These are phyloP conservation scores for Sylvia atricapilla DNA, from an alignment of 2,113 vertebrate species.

Conservation along the genomic window DNA sequence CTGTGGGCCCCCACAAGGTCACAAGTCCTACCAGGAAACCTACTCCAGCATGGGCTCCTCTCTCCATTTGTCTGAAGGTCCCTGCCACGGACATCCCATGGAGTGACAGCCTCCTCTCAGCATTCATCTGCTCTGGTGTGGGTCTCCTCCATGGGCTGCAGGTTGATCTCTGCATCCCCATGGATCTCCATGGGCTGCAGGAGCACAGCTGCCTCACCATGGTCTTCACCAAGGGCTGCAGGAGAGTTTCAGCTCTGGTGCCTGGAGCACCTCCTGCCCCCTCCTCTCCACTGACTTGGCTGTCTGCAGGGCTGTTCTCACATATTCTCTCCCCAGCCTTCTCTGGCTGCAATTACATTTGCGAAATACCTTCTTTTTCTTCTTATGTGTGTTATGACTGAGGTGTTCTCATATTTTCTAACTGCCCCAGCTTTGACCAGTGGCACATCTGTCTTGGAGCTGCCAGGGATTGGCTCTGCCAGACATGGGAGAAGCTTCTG, in stretches of 20 bases:
- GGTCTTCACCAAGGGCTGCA: accelerated
- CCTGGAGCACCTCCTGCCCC: background rate
- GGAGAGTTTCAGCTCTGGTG: background rate
- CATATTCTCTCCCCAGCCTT: background rate
- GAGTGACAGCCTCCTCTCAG: background rate
- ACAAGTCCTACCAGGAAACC: background rate
- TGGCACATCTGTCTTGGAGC: background rate
- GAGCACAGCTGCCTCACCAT: background rate
- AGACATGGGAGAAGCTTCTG: background rate
- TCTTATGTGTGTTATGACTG: background rate
- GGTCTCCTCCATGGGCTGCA: background rate
- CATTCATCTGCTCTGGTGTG: background rate
- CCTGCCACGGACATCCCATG: no score
- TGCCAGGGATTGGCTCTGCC: background rate
- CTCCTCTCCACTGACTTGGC: background rate
- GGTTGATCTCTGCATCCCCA: background rate
- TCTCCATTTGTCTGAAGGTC: background rate
- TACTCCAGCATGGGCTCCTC: background rate
- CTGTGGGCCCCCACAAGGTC: background rate
- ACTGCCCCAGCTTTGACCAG: background rate
- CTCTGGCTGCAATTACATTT: background rate
- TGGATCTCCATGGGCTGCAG: background rate
- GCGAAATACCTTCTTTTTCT: background rate
- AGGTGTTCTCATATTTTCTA: background rate
- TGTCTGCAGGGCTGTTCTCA: background rate